Evolutionary conservation across 2,113 vertebrate species (phyloP), one percentile per base, ranked within the genome.

Genomic region (Podarcis raffonei): DNA sequence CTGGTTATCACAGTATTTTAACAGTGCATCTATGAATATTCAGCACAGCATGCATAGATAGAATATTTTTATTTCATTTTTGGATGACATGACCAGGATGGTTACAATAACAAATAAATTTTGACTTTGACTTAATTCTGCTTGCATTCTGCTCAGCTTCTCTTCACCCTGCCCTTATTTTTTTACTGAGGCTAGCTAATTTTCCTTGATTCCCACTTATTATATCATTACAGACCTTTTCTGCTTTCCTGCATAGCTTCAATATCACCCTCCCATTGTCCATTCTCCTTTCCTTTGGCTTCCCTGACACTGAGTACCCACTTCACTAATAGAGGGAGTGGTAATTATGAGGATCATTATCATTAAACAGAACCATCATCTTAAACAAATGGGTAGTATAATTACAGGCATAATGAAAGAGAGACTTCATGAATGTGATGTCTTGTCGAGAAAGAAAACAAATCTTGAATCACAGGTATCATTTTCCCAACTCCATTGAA

Each of bases 351-450:
- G 65, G 23, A 23, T 30, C 7, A 66, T 42, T 20, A 32, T 48
- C 81, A 32, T 85, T 89, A 18, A 90, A 22, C 0, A 1, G 71
- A 92, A 91, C 2, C n/a, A 62, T 74, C 86, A 87, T 68, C 39
- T 87, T 92, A 92, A 91, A 94, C 80, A 92, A 94, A 92, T 11
- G 27, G 89, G 92, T 83, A 93, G 23, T 77, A 80, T 66, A 94
- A 95, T 91, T 91, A 89, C 86, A 91, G 91, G 85, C 20, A 91
- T 53, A 92, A 95, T 80, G 92, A 93, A 93, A 89, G 4, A 32
- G 53, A 83, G 92, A 89, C 92, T 93, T 95, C 92, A 94, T 91
- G 79, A 94, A 91, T 82, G 87, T 79, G 68, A 88, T 91, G 57
- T 30, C 93, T 89, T 92, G 42, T 84, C 82, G 69, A 66, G 83